phyloP scores from a whole-genome alignment of 2,888 invertebrate genomes.

The Stomorhina lunata region DNA sequence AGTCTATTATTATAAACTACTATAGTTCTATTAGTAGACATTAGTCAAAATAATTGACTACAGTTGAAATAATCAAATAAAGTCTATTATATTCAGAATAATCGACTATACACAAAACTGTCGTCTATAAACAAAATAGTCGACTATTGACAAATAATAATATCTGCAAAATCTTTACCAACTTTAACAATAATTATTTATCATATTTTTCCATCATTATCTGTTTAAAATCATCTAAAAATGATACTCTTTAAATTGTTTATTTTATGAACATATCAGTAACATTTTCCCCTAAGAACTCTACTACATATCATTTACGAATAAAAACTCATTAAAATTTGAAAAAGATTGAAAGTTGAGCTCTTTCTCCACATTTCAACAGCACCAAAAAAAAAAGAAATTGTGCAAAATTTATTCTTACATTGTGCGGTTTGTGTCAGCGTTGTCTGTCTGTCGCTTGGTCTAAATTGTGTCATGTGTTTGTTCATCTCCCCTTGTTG shows the following conservation, averaged over 20 bases:
- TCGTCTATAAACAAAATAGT: too few species aligned
- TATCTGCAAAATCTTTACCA: too few species aligned
- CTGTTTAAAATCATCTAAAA: too few species aligned
- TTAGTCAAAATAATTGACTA: too few species aligned
- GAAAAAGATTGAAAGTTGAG: conserved; percentile 1
- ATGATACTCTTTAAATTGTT: not conserved
- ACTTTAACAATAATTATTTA: too few species aligned
- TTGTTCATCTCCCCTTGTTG: not conserved
- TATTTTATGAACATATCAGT: not conserved
- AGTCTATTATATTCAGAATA: too few species aligned
- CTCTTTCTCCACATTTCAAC: not conserved
- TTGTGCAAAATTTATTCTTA: conserved; percentile 9
- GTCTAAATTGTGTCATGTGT: conserved; percentile 13
- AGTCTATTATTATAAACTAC: too few species aligned
- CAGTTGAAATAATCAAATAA: too few species aligned
- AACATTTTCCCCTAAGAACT: not conserved
- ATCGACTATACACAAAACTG: too few species aligned
- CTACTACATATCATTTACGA: not conserved
- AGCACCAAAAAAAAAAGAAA: not conserved
- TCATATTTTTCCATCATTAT: too few species aligned
- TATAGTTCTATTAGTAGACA: too few species aligned
- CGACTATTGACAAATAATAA: too few species aligned
- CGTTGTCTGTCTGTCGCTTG: not conserved
- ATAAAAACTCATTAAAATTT: conserved; percentile 33
- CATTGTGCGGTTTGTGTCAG: not conserved